These are phyloP conservation scores for Drosophila ohnishii DNA, from an alignment of 1,140 invertebrate genomes.

Conservation along the genomic window DNA sequence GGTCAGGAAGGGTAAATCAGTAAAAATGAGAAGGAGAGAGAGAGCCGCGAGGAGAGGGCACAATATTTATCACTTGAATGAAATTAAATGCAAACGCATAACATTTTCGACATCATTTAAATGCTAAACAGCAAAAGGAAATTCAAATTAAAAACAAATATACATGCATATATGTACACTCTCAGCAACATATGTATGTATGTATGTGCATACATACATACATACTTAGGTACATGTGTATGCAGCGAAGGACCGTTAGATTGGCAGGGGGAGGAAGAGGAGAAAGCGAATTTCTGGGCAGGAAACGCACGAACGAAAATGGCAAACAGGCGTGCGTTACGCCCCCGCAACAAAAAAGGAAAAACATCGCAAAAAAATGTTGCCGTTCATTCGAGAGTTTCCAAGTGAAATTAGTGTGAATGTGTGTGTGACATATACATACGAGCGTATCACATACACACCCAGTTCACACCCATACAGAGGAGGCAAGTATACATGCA, in stretches of 20 bases:
- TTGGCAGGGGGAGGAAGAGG: neutral
- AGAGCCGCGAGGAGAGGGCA: conserved; percentile 5
- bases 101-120: conserved; percentile 72
- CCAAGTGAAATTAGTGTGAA: conserved; percentile 57
- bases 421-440: conserved; percentile 50
- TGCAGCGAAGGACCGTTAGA: neutral
- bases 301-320: conserved; percentile 70
- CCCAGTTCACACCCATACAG: conserved; percentile 62
- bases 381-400: conserved; percentile 61
- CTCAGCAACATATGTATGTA: neutral
- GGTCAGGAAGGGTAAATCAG: neutral
- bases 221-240: conserved; percentile 18
- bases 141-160: conserved; percentile 75
- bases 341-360: conserved; percentile 44
- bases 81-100: conserved; percentile 70
- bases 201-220: neutral
- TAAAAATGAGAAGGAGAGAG: conserved; percentile 11
- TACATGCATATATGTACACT: conserved; percentile 26
- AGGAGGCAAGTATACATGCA: conserved; percentile 62
- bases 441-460: conserved; percentile 55
- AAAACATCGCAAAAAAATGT: conserved; percentile 42
- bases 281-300: conserved; percentile 55
- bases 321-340: conserved; percentile 55
- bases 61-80: conserved; percentile 66
- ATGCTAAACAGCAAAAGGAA: conserved; percentile 70